Percentiles rank a stretch among this genome's conserved stretches.
Conservation (phyloP, 2,113 vertebrate genomes). For the Platanista minor region DNA sequence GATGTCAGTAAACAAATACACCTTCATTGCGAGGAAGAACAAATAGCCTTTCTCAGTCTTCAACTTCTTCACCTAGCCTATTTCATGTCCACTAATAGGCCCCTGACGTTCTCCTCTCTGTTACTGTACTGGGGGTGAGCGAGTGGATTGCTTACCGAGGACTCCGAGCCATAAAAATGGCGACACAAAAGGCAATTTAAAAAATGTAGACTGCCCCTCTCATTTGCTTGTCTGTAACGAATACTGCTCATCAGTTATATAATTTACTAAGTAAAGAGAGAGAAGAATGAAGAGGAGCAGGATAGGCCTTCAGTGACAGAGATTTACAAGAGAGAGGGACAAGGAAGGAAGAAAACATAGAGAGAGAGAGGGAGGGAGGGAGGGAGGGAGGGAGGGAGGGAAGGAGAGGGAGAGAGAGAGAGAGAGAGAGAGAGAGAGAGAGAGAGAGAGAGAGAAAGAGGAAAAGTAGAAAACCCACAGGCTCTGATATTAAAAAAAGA, state of each 20-base stretch:
- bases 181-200: not conserved
- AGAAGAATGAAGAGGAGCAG: not conserved
- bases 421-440: no score
- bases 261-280: conserved; percentile 3
- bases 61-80: not conserved
- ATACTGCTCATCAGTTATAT: not conserved
- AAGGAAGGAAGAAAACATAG: not conserved
- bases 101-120: not conserved
- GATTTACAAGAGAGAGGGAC: not conserved
- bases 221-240: not conserved
- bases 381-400: no score
- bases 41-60: not conserved
- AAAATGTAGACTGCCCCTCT: not conserved
- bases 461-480: not conserved
- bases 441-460: not conserved
- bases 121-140: not conserved
- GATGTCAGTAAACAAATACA: not conserved
- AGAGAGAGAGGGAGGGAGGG: no score
- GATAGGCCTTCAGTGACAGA: not conserved
- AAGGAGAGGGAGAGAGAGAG: not conserved
- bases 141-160: not conserved
- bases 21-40: not conserved
- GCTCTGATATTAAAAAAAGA: not conserved
- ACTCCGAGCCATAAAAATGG: not conserved
- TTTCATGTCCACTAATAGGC: not conserved